Evolutionary conservation across 2,113 vertebrate species (phyloP), one percentile per base, ranked within the genome.

Genomic region (Macrotis lagotis): DNA sequence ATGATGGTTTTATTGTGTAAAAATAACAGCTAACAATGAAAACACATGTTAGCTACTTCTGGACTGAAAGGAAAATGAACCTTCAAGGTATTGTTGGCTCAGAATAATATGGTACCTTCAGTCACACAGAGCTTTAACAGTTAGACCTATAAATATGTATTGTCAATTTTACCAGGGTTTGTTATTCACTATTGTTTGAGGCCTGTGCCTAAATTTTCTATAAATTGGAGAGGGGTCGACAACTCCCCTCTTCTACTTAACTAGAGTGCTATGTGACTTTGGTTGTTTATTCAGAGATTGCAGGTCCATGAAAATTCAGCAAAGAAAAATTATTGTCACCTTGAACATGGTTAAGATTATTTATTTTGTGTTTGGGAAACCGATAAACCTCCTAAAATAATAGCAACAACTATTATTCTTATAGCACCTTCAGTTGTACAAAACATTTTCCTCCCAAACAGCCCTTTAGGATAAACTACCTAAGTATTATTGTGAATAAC

Each of bases 81-180:
- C 55, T 94, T 95, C 89, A 91, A 48, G 16, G 0, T 12, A 51
- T 90, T 31, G 90, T 89, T 31, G 90, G 93, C 88, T 31, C 8
- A 50, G 55, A 92, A 90, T 24, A 51, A 92, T 91, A 95, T 96
- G 94, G 48, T 11, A 25, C 89, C 92, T 1, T 93, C 74, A 37
- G 93, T 51, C 16, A 37, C 8, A 89, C 3, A 0, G 25, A n/a
- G 52, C 66, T 25, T 59, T 95, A 93, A 94, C 47, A 92, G 91
- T 88, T n/a, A 95, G 28, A 47, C 89, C 52, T 16, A 8, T 26
- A 49, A n/a, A 91, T 51, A 93, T 96, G 95, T 16, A 19, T 92
- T n/a, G 94, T 94, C 95, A 91, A 96, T 97, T 97, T 96, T 95
- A 95, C 96, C 95, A 52, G 52, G 59, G 92, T 96, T 97, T 98